phyloP scores from a whole-genome alignment of 2,888 invertebrate species.

The Ormia ochracea region DNA sequence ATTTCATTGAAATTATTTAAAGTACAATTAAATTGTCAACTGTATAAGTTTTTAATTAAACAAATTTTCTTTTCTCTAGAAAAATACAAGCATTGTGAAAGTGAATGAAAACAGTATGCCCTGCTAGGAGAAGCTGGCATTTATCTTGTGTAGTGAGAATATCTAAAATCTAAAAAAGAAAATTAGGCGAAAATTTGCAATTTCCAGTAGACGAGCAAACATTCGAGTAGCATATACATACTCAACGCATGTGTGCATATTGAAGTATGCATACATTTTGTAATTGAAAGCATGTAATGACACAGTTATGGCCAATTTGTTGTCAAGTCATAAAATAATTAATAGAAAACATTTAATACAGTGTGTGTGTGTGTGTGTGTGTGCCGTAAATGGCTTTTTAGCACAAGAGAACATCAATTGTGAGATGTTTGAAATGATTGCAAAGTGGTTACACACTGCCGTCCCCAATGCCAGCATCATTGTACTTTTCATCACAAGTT shows the following conservation, averaged over 20 bases:
- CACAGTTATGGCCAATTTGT: conserved; percentile 38
- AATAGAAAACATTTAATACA: conserved; percentile 34
- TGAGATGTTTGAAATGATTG: conserved; percentile 13
- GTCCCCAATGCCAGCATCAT: neutral
- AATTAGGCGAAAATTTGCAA: neutral
- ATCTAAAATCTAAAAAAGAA: neutral
- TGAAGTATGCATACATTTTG: neutral
- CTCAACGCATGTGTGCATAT: too few relatives aligned
- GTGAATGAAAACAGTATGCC: neutral
- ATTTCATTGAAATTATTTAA: too few relatives aligned
- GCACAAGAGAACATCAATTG: conserved; percentile 43
- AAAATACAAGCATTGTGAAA: neutral
- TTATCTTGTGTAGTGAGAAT: neutral
- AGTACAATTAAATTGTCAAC: too few relatives aligned
- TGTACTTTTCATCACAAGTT: neutral
- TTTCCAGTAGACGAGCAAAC: neutral
- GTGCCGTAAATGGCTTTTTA: conserved; percentile 30
- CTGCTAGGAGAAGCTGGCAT: neutral
- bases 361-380: neutral
- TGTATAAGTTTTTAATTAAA: neutral
- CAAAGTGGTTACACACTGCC: neutral
- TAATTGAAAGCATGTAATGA: conserved; percentile 14
- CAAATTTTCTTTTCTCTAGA: too few relatives aligned
- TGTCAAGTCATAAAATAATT: conserved; percentile 51
- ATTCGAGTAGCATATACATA: too few relatives aligned